A percentile compares a stretch with the other conserved stretches of the same genome.
Conservation (phyloP, 2,113 vertebrate species). For the Spermophilus dauricus region DNA sequence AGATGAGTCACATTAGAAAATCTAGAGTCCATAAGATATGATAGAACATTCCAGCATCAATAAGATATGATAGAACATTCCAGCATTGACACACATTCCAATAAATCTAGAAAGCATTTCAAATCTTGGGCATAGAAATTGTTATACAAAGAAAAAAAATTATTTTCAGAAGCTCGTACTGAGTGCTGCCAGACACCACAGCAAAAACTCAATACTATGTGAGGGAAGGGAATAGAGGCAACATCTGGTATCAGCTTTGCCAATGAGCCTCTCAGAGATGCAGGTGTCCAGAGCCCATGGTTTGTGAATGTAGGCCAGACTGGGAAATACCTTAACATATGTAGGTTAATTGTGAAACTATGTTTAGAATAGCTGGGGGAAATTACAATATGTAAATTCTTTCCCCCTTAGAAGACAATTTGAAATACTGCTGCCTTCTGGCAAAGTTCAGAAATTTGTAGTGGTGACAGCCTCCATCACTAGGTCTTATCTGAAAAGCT, state of each 20-base stretch:
- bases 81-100: neutral
- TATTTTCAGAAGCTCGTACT: neutral
- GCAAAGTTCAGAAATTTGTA: slow-evolving; percentile 42
- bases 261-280: neutral
- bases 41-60: neutral
- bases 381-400: neutral
- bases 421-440: slow-evolving; percentile 21
- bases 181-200: slow-evolving; percentile 3
- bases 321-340: slow-evolving; percentile 30
- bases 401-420: neutral
- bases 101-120: neutral
- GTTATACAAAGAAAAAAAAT: neutral
- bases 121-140: neutral
- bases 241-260: slow-evolving; percentile 56
- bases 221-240: neutral
- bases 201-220: neutral
- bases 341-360: slow-evolving; percentile 45
- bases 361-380: neutral
- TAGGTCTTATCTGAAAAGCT: neutral
- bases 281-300: neutral
- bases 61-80: neutral
- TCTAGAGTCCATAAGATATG: neutral
- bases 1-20: neutral
- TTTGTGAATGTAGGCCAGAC: neutral
- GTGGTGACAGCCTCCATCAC: neutral